phyloP scores from a whole-genome alignment of 2,888 invertebrate species.

The Spilosoma lubricipeda region DNA sequence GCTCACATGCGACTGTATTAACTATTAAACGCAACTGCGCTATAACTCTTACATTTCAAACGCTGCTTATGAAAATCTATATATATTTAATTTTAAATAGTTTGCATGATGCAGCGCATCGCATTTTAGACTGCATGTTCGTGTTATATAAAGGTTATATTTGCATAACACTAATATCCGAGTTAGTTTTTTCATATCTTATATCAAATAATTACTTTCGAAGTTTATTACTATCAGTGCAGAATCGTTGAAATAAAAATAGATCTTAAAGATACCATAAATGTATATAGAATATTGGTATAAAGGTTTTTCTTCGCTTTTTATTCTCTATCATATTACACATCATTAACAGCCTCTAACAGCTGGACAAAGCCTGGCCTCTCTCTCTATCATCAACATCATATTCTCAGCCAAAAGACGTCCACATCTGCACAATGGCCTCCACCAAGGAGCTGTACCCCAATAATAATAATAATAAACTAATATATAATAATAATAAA shows the following conservation, averaged over 20 bases:
- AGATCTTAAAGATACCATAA: background rate
- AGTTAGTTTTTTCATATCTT: background rate
- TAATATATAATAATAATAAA: no score
- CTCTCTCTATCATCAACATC: no score
- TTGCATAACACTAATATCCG: background rate
- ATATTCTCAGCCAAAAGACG: no score
- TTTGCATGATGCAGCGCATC: conserved; percentile 4
- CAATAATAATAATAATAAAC: no score
- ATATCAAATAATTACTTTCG: background rate
- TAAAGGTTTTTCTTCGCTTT: no score
- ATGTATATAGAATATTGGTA: background rate
- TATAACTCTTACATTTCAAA: conserved; percentile 51
- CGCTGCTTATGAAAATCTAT: conserved; percentile 40
- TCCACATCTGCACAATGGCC: no score
- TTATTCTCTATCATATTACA: background rate
- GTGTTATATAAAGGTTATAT: background rate
- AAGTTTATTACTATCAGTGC: background rate
- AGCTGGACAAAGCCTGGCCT: no score
- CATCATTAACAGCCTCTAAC: no score
- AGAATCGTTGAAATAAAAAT: background rate
- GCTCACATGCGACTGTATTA: conserved; percentile 61
- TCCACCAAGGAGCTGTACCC: no score
- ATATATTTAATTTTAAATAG: conserved; percentile 32
- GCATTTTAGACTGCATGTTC: background rate
- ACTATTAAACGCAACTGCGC: conserved; percentile 60